Evolutionary conservation across 2,888 invertebrate species (phyloP), one percentile per base, ranked within the genome.

Genomic region (Tortrix viridana): DNA sequence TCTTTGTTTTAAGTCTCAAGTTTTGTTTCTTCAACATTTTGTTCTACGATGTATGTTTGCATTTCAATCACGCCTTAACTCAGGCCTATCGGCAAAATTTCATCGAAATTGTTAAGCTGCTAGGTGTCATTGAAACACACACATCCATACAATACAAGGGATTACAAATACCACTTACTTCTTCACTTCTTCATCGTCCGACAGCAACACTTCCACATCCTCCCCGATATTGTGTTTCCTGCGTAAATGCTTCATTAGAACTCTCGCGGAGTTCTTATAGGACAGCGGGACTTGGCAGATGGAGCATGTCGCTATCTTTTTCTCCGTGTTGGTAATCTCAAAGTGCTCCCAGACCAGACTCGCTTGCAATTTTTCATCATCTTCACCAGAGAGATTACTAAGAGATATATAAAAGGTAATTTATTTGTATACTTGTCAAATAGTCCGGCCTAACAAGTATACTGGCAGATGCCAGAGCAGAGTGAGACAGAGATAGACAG

Each of bases 281-380:
- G 69, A 68, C 48, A 68, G 52, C 0, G 32, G 38, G 2, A 65
- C 66, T 14, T 59, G 49, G 26, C 69, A 69, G 14, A 60, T 23
- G 12, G 64, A 53, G 12, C 69, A 69, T 0, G 57, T 60, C 0
- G 69, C 69, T 14, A 65, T 52, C 12, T 60, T 57, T 12, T 53
- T 58, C 5, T 61, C 64, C 0, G 54, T 16, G 32, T 62, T 67
- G 12, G 60, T 63, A 0, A 67, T 53, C 7, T 65, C 65, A 23
- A 69, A 69, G 50, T 69, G 67, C 9, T 61, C 67, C 66, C 68
- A 68, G 2, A 46, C 58, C 1, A 26, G 0, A n/a, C 60, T 59
- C 0, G 58, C 49, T 7, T 61, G 50, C 0, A 43, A 26, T 14
- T 60, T 63, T 3, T 65, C 55, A n/a, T 53, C 52, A 1, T 32